Evolutionary conservation across 2,797 vertebrate genomes (phyloP).

Genomic region (Phoeniculus purpureus): DNA sequence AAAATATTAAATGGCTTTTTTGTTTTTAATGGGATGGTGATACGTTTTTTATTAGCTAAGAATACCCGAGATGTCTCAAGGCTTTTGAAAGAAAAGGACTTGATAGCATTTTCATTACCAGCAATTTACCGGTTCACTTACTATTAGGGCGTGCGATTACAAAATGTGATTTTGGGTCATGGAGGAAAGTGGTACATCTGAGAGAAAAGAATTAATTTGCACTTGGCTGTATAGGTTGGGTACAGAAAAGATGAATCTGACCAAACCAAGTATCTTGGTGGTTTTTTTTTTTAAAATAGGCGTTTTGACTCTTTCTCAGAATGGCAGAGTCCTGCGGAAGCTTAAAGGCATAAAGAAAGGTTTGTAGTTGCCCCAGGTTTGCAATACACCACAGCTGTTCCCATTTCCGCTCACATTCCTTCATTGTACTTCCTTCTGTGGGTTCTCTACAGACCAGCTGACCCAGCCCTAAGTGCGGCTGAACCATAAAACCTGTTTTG

Average conservation of each 20-base stretch:
- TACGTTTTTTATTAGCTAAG: background rate
- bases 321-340: background rate
- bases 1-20: background rate
- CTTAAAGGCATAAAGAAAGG: slow-evolving; percentile 41
- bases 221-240: background rate
- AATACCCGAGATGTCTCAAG: background rate
- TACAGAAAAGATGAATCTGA: background rate
- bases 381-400: slow-evolving; percentile 44
- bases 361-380: slow-evolving; percentile 38
- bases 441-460: slow-evolving; percentile 48
- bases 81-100: background rate
- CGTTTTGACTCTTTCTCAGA: background rate
- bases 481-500: slow-evolving; percentile 62
- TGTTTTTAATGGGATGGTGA: background rate
- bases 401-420: slow-evolving; percentile 22
- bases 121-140: background rate
- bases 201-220: background rate
- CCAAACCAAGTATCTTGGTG: background rate
- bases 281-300: background rate
- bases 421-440: background rate
- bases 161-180: background rate
- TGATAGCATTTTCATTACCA: background rate
- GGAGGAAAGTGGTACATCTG: background rate
- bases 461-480: slow-evolving; percentile 56
- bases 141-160: background rate